Percentiles rank a stretch among this genome's conserved stretches.
Conservation (phyloP, 2,113 vertebrate genomes). For the Anolis sagrei region DNA sequence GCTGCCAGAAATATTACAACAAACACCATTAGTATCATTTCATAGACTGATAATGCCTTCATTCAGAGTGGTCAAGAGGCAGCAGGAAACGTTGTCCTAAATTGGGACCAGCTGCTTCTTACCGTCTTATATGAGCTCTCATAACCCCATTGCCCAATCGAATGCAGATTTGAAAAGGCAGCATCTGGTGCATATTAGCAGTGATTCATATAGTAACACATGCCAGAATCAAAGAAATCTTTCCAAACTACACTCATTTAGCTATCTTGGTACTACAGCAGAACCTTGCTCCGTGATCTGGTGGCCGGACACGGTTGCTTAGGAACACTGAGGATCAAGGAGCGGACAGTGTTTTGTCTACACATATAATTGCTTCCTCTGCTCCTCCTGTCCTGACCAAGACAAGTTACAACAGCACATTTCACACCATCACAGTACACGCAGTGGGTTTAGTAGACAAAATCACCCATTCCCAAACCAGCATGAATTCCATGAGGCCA, state of each 20-base stretch:
- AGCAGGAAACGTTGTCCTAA: constrained; percentile 58
- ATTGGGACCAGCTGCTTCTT: constrained; percentile 67
- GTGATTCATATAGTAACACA: constrained; percentile 66
- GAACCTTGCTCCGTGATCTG: neutral
- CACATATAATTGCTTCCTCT: neutral
- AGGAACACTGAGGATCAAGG: constrained; percentile 1
- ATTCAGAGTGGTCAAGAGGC: constrained; percentile 47
- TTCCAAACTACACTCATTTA: constrained; percentile 41
- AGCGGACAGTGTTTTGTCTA: neutral
- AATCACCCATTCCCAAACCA: no score
- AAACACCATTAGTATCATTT: constrained; percentile 46
- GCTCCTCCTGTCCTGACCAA: neutral
- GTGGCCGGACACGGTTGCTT: neutral
- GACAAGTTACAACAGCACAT: accelerated
- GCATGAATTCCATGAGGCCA: neutral
- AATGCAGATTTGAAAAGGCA: constrained; percentile 48
- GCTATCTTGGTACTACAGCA: constrained; percentile 17
- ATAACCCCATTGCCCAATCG: constrained; percentile 56
- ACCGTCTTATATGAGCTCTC: constrained; percentile 61
- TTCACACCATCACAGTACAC: neutral
- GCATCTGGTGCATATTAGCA: constrained; percentile 73
- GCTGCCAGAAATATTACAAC: constrained; percentile 24
- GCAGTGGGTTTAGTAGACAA: no score
- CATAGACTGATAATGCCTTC: constrained; percentile 35
- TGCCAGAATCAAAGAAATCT: constrained; percentile 49